Conservation (phyloP, 2,113 vertebrate genomes). For the Catagonus wagneri region DNA sequence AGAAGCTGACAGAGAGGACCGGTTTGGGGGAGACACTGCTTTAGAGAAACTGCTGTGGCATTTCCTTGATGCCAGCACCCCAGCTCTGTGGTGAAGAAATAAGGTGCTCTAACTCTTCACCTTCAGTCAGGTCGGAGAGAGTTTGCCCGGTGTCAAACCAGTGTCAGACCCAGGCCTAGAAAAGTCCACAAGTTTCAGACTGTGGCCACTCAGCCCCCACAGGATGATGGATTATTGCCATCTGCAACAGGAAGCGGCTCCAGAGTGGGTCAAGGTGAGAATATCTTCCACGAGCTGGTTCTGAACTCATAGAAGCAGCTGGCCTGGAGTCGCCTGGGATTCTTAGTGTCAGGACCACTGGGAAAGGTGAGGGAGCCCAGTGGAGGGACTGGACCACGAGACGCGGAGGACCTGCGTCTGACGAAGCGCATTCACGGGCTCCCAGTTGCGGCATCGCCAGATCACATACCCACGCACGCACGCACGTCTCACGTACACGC, state of each 20-base stretch:
- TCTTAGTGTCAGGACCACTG: neutral
- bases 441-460: neutral
- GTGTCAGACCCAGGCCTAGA: neutral
- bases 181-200: neutral
- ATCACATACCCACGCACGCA: neutral
- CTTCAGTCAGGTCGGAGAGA: neutral
- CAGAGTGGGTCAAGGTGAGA: too few relatives aligned
- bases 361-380: neutral
- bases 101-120: neutral
- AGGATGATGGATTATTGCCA: neutral
- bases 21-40: neutral
- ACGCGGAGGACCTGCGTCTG: neutral
- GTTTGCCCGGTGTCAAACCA: neutral
- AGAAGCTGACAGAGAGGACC: neutral
- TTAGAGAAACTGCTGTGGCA: neutral
- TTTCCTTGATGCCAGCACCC: neutral
- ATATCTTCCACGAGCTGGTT: neutral
- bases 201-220: neutral
- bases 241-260: neutral
- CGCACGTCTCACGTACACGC: too few relatives aligned
- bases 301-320: neutral
- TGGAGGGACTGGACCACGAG: neutral
- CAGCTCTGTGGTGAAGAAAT: too few relatives aligned
- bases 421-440: neutral
- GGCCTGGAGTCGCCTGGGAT: neutral